Conservation (phyloP, 1,140 invertebrate species). For the Zaprionus inermis region DNA sequence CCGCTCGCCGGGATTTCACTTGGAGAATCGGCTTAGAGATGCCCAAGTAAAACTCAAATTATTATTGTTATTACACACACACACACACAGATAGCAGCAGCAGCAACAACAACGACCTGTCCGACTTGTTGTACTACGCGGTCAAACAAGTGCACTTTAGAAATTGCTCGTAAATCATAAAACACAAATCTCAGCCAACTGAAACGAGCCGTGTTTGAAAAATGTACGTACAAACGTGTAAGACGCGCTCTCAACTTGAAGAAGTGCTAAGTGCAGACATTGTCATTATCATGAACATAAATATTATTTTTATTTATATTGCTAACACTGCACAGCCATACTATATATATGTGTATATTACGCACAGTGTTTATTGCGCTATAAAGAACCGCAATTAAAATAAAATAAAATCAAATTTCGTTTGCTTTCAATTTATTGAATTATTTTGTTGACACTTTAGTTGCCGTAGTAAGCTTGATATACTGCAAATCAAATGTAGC, state of each 20-base stretch:
- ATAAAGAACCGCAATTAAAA: background rate
- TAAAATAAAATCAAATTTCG: no score
- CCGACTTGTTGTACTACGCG: constrained; percentile 80
- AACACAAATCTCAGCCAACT: constrained; percentile 35
- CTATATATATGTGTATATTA: background rate
- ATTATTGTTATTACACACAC: constrained; percentile 70
- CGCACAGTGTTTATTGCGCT: background rate
- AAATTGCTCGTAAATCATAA: constrained; percentile 83
- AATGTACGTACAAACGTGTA: constrained; percentile 29
- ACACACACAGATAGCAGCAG: constrained; percentile 17
- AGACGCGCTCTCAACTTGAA: constrained; percentile 47
- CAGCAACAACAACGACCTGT: constrained; percentile 57
- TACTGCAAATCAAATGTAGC: background rate
- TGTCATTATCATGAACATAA: constrained; percentile 61
- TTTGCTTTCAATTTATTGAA: no score
- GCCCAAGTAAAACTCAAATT: constrained; percentile 69
- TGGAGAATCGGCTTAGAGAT: constrained; percentile 43
- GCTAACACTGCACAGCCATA: constrained; percentile 5
- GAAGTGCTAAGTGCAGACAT: constrained; percentile 74
- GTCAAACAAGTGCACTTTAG: constrained; percentile 83
- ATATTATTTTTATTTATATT: constrained; percentile 38
- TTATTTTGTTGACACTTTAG: background rate
- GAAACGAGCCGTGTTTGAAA: constrained; percentile 59
- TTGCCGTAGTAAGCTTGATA: background rate
- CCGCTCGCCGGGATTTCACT: constrained; percentile 2